A percentile compares a stretch with the other conserved stretches of the same genome.
These are phyloP conservation scores for Petaurus breviceps DNA, from an alignment of 2,113 vertebrate species.

Conservation along the genomic window DNA sequence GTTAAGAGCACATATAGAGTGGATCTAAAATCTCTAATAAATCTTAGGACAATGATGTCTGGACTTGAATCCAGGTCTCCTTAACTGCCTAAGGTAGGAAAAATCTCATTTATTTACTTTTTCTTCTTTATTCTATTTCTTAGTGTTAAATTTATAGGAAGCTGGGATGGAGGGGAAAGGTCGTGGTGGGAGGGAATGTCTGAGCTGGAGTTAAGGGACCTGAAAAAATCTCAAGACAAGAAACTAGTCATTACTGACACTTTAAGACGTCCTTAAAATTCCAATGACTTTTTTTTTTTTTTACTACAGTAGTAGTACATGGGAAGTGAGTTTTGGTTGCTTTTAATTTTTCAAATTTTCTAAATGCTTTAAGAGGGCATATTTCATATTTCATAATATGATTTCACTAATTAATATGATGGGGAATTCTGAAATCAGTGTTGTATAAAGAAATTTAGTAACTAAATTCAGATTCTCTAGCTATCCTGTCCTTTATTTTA, in stretches of 20 bases:
- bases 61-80: no score
- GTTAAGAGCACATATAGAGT: neutral
- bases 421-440: no score
- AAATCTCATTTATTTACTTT: slow-evolving; percentile 9
- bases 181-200: no score
- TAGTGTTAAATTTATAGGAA: no score
- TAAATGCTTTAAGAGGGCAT: slow-evolving; percentile 55
- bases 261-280: slow-evolving; percentile 81
- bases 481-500: no score
- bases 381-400: neutral
- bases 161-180: no score
- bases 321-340: slow-evolving; percentile 76
- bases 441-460: no score
- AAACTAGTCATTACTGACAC: slow-evolving; percentile 82
- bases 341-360: slow-evolving; percentile 51
- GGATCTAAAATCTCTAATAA: no score
- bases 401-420: neutral
- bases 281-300: slow-evolving; percentile 69
- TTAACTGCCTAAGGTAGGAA: neutral
- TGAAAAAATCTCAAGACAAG: slow-evolving; percentile 65
- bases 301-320: slow-evolving; percentile 67
- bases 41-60: no score
- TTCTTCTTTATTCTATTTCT: no score
- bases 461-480: no score
- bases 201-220: no score